phyloP scores from a whole-genome alignment of 2,888 invertebrate species.

The Oxyscelio sp. region DNA sequence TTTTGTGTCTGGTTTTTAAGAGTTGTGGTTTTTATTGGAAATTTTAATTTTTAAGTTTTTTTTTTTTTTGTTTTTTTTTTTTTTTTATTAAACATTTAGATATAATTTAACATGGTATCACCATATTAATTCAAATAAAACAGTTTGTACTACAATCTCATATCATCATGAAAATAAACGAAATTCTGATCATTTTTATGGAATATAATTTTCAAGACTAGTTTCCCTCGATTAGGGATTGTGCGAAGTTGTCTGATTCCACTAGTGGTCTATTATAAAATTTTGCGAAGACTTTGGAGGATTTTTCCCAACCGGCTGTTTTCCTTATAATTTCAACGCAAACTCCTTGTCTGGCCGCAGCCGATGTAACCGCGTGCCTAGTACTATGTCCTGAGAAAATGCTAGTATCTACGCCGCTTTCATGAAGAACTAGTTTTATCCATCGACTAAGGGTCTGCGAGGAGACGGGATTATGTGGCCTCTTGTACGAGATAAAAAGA shows the following conservation, averaged over 20 bases:
- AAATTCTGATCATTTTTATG: no score
- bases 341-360: not conserved
- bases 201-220: no score
- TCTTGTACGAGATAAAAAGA: not conserved
- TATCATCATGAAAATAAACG: no score
- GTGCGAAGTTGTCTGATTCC: not conserved
- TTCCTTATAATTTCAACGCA: not conserved
- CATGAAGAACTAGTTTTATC: not conserved
- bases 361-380: conserved; percentile 30
- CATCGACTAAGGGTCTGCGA: conserved; percentile 1
- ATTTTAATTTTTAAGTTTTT: no score
- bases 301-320: not conserved
- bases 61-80: no score
- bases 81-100: no score
- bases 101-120: no score
- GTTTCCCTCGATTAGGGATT: no score
- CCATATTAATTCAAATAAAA: no score
- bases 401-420: conserved; percentile 32
- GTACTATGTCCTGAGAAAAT: conserved; percentile 6
- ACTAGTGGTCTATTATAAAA: not conserved
- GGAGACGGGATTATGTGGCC: not conserved
- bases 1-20: no score
- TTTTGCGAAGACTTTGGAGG: not conserved
- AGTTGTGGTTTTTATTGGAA: no score
- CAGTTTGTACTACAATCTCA: no score